Percentiles rank a stretch among this genome's conserved stretches.
These are phyloP conservation scores for Cygnus atratus DNA, from an alignment of 2,113 vertebrate genomes.

Conservation along the genomic window DNA sequence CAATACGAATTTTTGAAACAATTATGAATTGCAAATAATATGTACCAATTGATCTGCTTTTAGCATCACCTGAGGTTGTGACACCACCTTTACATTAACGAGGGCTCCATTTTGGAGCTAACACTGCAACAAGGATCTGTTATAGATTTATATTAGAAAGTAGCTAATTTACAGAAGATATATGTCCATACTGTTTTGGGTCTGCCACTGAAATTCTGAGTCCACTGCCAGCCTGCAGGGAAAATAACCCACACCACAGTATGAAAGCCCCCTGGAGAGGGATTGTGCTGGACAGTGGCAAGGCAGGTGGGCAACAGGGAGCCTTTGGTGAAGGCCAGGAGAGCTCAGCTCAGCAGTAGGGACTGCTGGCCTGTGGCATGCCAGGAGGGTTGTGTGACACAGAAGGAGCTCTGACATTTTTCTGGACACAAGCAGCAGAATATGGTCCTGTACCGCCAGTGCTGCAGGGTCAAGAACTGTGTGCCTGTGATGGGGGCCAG, in stretches of 20 bases:
- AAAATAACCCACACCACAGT: neutral
- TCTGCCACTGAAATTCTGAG: neutral
- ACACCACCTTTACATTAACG: neutral
- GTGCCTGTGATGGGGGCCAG: neutral
- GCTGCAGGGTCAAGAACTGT: neutral
- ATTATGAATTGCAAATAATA: neutral
- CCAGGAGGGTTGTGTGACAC: neutral
- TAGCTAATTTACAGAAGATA: neutral
- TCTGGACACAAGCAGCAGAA: neutral
- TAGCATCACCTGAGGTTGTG: neutral
- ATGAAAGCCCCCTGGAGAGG: neutral
- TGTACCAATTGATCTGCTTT: neutral
- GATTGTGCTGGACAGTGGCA: fast-evolving
- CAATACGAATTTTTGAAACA: neutral
- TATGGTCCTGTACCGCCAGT: neutral
- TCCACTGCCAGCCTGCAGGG: neutral
- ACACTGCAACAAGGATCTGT: neutral
- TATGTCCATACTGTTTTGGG: neutral
- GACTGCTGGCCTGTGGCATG: neutral
- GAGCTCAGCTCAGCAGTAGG: neutral
- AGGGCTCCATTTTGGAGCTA: neutral
- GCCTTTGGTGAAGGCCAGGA: neutral
- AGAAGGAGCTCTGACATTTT: neutral
- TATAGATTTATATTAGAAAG: neutral
- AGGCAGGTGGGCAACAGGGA: neutral